phyloP scores from a whole-genome alignment of 2,113 vertebrate species.

The Myotis brandtii region DNA sequence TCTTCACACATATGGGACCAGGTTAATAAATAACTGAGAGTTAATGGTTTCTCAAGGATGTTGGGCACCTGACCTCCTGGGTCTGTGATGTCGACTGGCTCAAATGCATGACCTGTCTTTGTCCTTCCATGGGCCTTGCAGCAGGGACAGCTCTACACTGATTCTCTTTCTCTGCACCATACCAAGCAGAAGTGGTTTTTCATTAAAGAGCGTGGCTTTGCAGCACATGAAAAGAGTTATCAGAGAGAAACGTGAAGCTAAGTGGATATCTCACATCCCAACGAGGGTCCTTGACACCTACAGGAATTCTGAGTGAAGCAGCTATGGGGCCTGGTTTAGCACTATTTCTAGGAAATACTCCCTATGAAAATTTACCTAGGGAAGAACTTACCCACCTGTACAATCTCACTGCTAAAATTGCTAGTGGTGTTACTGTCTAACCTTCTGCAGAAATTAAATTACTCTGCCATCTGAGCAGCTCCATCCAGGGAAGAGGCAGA shows the following conservation, averaged over 20 bases:
- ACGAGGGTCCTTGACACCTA: not conserved
- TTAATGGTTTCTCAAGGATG: not conserved
- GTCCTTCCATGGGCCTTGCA: not conserved
- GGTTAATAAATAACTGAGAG: not conserved
- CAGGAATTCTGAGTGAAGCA: not conserved
- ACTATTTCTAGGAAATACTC: slow-evolving; percentile 14
- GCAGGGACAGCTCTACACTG: not conserved
- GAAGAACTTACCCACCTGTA: not conserved
- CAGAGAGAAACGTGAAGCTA: not conserved
- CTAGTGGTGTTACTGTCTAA: not conserved
- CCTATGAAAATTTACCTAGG: not conserved
- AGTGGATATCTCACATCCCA: not conserved
- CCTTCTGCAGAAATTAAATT: not conserved
- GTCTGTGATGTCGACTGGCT: not conserved
- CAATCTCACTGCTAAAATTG: not conserved
- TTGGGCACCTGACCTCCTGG: not conserved
- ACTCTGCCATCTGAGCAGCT: not conserved
- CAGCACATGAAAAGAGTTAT: not conserved
- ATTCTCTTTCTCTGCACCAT: not conserved
- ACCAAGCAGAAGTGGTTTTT: not conserved
- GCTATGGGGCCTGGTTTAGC: not conserved
- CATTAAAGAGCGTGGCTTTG: not conserved
- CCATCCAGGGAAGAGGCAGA: not conserved
- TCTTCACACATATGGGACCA: not conserved
- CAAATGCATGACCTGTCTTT: not conserved